phyloP scores from a whole-genome alignment of 2,113 vertebrate genomes.

The Otolemur garnettii region DNA sequence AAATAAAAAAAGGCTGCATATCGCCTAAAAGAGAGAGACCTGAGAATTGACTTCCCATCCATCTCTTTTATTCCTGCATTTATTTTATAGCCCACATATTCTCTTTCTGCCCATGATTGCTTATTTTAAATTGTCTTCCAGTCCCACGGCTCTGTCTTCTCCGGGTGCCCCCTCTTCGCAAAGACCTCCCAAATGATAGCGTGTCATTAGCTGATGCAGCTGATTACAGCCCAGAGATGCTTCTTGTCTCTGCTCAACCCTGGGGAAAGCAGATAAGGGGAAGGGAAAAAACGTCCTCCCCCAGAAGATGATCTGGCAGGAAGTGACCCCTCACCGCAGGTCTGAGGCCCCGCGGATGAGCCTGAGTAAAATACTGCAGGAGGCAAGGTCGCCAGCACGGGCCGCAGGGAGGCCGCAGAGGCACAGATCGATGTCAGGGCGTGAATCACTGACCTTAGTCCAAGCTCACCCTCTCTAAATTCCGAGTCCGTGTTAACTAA shows the following conservation, averaged over 20 bases:
- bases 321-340: neutral
- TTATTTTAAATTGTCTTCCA: slow-evolving; percentile 49
- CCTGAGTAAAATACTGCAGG: neutral
- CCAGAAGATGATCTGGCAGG: neutral
- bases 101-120: neutral
- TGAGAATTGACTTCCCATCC: slow-evolving; percentile 20
- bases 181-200: neutral
- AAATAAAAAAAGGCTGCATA: slow-evolving; percentile 11
- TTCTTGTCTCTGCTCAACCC: neutral
- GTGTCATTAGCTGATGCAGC: neutral
- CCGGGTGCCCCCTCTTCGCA: accelerated
- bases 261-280: neutral
- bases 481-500: neutral
- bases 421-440: neutral
- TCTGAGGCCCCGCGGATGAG: neutral
- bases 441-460: neutral
- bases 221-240: neutral
- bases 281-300: neutral
- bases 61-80: slow-evolving; percentile 43
- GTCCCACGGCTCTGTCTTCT: neutral
- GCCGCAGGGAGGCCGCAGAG: neutral
- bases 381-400: neutral
- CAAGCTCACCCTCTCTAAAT: neutral
- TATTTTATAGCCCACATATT: neutral
- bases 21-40: neutral